A percentile compares a stretch with the other conserved stretches of the same genome.
These are phyloP conservation scores for Mergus octosetaceus DNA, from an alignment of 2,797 vertebrate genomes.

Conservation along the genomic window DNA sequence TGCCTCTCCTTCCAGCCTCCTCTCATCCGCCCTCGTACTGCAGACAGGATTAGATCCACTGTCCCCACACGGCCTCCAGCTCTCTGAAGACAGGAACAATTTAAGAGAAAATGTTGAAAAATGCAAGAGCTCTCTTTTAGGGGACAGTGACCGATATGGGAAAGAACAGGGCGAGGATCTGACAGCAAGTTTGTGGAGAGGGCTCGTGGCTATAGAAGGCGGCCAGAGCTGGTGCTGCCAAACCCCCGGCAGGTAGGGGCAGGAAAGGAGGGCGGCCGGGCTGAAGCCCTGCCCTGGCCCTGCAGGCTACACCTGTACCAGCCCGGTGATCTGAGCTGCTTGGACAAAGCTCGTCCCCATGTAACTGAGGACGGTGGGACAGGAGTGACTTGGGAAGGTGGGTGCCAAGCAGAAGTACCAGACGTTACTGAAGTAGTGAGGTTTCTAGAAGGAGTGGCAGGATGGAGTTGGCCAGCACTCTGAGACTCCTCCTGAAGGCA, in stretches of 20 bases:
- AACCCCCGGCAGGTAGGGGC: not conserved
- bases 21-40: not conserved
- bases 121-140: not conserved
- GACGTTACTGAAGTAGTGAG: not conserved
- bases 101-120: not conserved
- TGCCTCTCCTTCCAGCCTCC: not conserved
- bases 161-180: not conserved
- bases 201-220: not conserved
- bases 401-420: not conserved
- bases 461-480: not conserved
- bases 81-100: not conserved
- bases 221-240: accelerated
- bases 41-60: not conserved
- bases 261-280: not conserved
- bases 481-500: not conserved
- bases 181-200: too few relatives aligned
- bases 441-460: not conserved
- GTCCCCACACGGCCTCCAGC: accelerated
- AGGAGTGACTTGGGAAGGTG: not conserved
- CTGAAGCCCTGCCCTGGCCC: not conserved
- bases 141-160: not conserved
- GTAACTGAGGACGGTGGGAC: not conserved
- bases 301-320: accelerated
- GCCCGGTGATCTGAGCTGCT: not conserved
- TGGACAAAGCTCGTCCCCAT: not conserved